Base-by-base conservation (phyloP, 2,113 vertebrate genomes). In the Mionectes macconnelli region DNA sequence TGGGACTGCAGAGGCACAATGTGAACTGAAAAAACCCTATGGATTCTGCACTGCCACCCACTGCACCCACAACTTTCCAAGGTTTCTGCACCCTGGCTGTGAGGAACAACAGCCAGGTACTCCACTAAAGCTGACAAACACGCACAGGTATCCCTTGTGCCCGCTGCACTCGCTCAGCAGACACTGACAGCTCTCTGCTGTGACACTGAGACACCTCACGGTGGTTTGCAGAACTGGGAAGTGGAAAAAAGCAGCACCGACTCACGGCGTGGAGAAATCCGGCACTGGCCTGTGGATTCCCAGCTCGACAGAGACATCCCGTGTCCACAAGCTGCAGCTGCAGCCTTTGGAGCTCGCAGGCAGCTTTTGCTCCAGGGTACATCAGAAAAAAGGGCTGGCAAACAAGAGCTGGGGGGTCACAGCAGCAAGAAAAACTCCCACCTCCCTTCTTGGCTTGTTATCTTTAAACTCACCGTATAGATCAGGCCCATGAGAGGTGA, bases 401-500 rank as follows among this genome's bases (percentile, higher is more conserved):
- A 10, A 0, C 39, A 3, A 9, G 66, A 60, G 23, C 31, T n/a
- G 42, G 16, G 4, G 24, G 19, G 31, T 45, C 74, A 55, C 0
- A 2, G 57, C 1, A 35, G 35, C 23, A 67, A 16, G 37, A 20
- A 52, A 53, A 33, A 4, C 28, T 6, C 33, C 25, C 21, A 59
- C 31, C 31, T 66, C 23, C 57, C 22, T 20, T 42, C 30, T 37
- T 15, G 18, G 13, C 52, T 39, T 15, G 28, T 42, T 4, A 12
- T 4, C 52, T 67, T 67, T 50, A 20, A 57, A 90, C 98, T 97
- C 98, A 99, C 99, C 99, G 40, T 99, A 99, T 33, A 99, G 98
- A 95, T 99, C 99, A 4, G 99, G 99, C 74, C 99, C 99, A 33
- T 99, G 99, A 53, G 98, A 96, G 44, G 99, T 99, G 94, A 99